phyloP scores from a whole-genome alignment of 2,888 invertebrate species.

The Drosophila prolongata region DNA sequence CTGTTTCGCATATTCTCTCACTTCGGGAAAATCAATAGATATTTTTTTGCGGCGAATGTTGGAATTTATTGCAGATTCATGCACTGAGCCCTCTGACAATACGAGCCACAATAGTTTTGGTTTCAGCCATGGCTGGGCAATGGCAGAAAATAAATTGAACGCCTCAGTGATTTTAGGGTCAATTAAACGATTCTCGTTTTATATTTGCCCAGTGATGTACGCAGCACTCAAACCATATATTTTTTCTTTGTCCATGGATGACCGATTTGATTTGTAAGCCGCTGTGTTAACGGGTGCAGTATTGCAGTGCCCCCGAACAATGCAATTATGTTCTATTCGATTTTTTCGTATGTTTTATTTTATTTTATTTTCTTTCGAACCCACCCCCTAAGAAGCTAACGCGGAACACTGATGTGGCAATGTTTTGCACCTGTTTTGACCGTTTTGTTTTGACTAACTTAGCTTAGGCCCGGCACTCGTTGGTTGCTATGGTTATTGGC shows the following conservation, averaged over 20 bases:
- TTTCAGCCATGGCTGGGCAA: background rate
- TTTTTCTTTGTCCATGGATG: conserved; percentile 35
- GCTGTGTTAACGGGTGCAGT: conserved; percentile 59
- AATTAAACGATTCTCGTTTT: conserved; percentile 72
- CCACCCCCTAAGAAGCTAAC: conserved; percentile 50
- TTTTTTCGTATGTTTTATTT: conserved; percentile 17
- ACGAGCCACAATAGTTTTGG: conserved; percentile 36
- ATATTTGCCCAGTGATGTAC: conserved; percentile 60
- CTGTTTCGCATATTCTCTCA: conserved; percentile 38
- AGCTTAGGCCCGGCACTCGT: conserved; percentile 44
- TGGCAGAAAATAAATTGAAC: conserved; percentile 31
- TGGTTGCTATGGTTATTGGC: conserved; percentile 73
- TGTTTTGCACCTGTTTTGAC: conserved; percentile 71
- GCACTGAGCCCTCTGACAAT: conserved; percentile 22
- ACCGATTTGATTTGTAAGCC: conserved; percentile 52
- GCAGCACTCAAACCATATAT: conserved; percentile 28
- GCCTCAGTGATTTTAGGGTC: conserved; percentile 76
- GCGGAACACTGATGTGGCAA: conserved; percentile 35
- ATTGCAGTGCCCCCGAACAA: conserved; percentile 37
- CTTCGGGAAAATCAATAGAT: conserved; percentile 67
- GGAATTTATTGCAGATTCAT: conserved; percentile 14
- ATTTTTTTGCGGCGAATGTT: conserved; percentile 19
- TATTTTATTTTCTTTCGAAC: conserved; percentile 22
- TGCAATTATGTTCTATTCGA: conserved; percentile 72
- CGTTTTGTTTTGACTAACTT: conserved; percentile 74